Evolutionary conservation across 2,888 invertebrate species (phyloP).

Genomic region (Furcula furcula): DNA sequence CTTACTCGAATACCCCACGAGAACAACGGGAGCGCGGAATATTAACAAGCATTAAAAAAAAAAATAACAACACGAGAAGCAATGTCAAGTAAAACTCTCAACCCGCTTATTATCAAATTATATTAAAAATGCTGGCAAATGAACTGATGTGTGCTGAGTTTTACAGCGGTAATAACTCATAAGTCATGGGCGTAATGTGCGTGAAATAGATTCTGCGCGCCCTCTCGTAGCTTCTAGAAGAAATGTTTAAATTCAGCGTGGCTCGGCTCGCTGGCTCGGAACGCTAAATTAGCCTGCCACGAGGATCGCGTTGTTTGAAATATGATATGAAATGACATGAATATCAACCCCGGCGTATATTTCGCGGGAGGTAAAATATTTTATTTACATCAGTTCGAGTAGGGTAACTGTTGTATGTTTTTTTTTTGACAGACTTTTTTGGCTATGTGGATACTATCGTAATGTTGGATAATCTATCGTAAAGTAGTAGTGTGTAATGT

Average conservation of each 20-base stretch:
- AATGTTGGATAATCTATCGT: no score
- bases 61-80: no score
- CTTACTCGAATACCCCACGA: no score
- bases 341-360: constrained; percentile 23
- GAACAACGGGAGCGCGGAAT: no score
- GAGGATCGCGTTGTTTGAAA: constrained; percentile 57
- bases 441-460: neutral
- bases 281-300: constrained; percentile 64
- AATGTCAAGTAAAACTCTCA: no score
- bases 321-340: constrained; percentile 43
- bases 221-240: constrained; percentile 58
- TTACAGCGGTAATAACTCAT: constrained; percentile 73
- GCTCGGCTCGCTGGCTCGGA: constrained; percentile 50
- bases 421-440: neutral
- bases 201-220: constrained; percentile 70
- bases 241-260: constrained; percentile 58
- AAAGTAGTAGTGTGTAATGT: no score
- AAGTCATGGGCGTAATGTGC: constrained; percentile 68
- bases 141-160: constrained; percentile 69
- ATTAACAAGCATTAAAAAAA: no score
- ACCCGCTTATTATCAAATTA: constrained; percentile 33
- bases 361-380: constrained; percentile 10
- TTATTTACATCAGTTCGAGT: constrained; percentile 5
- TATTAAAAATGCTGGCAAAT: constrained; percentile 59
- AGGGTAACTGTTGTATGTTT: neutral